Conservation (phyloP, 1,140 invertebrate genomes). For the Temnothorax longispinosus region DNA sequence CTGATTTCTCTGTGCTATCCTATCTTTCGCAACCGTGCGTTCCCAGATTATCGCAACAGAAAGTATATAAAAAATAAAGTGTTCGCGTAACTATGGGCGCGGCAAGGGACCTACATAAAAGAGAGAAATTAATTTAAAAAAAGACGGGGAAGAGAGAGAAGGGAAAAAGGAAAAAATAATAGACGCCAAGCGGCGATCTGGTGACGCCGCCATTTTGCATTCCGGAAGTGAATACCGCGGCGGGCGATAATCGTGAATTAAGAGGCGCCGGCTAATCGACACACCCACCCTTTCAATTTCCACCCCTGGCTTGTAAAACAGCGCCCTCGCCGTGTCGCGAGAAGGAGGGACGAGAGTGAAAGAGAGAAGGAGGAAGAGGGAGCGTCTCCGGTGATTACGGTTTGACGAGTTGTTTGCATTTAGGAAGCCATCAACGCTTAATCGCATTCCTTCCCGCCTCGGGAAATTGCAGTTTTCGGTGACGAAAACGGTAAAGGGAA, state of each 20-base stretch:
- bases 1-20: no score
- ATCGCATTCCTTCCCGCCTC: slow-evolving; percentile 84
- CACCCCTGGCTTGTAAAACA: slow-evolving; percentile 67
- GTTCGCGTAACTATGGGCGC: not conserved
- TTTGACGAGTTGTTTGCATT: slow-evolving; percentile 84
- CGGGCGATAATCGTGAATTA: slow-evolving; percentile 49
- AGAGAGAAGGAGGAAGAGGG: not conserved
- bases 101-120: not conserved
- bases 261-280: slow-evolving; percentile 69
- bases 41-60: no score
- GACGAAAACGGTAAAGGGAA: not conserved
- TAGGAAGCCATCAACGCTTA: slow-evolving; percentile 86
- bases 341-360: slow-evolving; percentile 8
- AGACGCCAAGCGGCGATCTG: slow-evolving; percentile 18
- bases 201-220: slow-evolving; percentile 37
- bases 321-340: slow-evolving; percentile 62
- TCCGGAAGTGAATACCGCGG: slow-evolving; percentile 49
- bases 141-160: no score
- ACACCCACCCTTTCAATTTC: slow-evolving; percentile 54
- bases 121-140: not conserved
- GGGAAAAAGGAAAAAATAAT: not conserved
- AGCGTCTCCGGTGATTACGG: slow-evolving; percentile 78
- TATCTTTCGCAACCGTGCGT: no score
- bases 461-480: slow-evolving; percentile 80
- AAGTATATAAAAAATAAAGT: not conserved